Conservation (phyloP, 2,797 vertebrate genomes). For the Notolabrus celidotus region DNA sequence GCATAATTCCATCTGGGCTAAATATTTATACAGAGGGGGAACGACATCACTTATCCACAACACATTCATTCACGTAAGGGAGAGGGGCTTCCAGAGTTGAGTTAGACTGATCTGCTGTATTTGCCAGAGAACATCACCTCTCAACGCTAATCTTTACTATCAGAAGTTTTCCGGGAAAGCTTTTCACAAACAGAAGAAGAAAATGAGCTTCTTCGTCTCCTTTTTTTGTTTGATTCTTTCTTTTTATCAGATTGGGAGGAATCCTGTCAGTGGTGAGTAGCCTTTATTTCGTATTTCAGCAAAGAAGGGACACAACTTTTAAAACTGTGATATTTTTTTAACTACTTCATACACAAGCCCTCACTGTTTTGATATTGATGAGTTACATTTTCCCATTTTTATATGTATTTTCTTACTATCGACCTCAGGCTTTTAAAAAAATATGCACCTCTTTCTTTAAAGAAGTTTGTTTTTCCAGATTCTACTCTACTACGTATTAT, state of each 20-base stretch:
- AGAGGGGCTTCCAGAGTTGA: constrained; percentile 67
- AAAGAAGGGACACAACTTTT: not conserved
- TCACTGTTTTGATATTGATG: not conserved
- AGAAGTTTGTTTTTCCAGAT: too few species aligned
- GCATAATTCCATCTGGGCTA: constrained; percentile 86
- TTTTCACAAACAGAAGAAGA: constrained; percentile 51
- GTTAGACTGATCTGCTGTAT: constrained; percentile 35
- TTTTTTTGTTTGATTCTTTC: constrained; percentile 71
- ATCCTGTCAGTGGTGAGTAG: constrained; percentile 83
- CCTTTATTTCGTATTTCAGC: not conserved
- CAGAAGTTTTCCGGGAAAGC: constrained; percentile 31
- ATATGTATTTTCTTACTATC: too few species aligned
- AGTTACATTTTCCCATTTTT: not conserved
- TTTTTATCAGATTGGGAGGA: constrained; percentile 78
- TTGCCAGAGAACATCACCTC: constrained; percentile 51
- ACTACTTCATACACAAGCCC: not conserved
- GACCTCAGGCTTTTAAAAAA: not conserved
- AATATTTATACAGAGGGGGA: constrained; percentile 90
- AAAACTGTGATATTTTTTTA: too few species aligned
- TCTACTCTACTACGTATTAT: too few species aligned
- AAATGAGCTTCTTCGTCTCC: constrained; percentile 73
- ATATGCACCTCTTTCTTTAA: too few species aligned
- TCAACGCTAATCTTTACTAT: not conserved
- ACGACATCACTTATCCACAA: constrained; percentile 84
- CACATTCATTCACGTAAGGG: constrained; percentile 85